Conservation (phyloP, 2,888 invertebrate genomes). For the Ptilodon capucinus region DNA sequence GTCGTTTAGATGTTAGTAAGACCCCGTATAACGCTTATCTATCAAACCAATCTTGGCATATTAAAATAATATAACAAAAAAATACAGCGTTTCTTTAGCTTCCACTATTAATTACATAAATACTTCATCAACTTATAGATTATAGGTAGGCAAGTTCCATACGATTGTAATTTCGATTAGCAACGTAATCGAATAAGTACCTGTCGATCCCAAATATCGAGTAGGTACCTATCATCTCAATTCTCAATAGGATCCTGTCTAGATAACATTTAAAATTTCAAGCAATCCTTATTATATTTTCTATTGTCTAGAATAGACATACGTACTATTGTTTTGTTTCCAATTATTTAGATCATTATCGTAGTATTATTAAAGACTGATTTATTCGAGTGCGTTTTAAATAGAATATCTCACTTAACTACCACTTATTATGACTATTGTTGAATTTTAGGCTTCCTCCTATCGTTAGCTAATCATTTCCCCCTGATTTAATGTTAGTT, state of each 20-base stretch:
- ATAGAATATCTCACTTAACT: not conserved
- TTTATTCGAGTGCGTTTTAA: not conserved
- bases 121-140: slow-evolving; percentile 22
- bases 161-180: slow-evolving; percentile 28
- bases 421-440: not conserved
- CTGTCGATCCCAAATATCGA: slow-evolving; percentile 16
- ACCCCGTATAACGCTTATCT: too few relatives aligned
- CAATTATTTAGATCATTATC: not conserved
- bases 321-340: not conserved
- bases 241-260: slow-evolving; percentile 19
- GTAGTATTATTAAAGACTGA: not conserved
- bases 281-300: not conserved
- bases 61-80: not conserved
- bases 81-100: not conserved
- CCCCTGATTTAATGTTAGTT: too few relatives aligned
- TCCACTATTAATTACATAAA: slow-evolving; percentile 5
- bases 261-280: not conserved
- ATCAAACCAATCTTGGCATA: too few relatives aligned
- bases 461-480: not conserved
- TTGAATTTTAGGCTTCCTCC: not conserved
- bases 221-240: slow-evolving; percentile 18
- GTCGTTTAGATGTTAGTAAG: too few relatives aligned
- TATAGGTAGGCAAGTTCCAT: too few relatives aligned
- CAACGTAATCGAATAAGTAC: not conserved
- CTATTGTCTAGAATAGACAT: not conserved